phyloP scores from a whole-genome alignment of 64 coral and sea anemone genomes.

The Stichodactyla helianthus region DNA sequence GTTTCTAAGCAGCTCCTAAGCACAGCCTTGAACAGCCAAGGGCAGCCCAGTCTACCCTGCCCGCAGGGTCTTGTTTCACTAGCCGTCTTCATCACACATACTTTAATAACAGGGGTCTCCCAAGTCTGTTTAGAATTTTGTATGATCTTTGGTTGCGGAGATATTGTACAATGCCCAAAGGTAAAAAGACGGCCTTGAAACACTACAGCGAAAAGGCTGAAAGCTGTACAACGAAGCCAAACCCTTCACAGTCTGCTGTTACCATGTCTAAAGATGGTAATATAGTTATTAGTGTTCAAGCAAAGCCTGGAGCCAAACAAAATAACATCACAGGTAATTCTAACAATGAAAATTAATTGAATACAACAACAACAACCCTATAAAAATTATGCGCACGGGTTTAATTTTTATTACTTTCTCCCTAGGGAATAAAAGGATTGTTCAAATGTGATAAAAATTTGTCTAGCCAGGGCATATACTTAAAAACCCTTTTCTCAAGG shows the following conservation, averaged over 20 bases:
- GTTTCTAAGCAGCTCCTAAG: too few relatives aligned
- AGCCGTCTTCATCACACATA: neutral
- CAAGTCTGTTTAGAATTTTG: neutral
- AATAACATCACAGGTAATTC: slow-evolving; percentile 35
- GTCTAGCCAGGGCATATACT: too few relatives aligned
- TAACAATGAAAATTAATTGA: too few relatives aligned
- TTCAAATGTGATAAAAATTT: too few relatives aligned
- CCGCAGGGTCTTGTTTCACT: too few relatives aligned
- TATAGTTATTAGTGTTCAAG: slow-evolving; percentile 34
- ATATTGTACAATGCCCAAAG: neutral
- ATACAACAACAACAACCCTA: too few relatives aligned
- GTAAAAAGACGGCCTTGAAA: neutral
- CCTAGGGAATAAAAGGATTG: too few relatives aligned
- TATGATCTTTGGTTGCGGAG: neutral
- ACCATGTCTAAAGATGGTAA: slow-evolving; percentile 22
- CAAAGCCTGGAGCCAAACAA: slow-evolving; percentile 64
- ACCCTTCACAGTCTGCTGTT: neutral
- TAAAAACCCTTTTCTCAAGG: too few relatives aligned
- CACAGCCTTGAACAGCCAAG: too few relatives aligned
- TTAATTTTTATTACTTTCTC: too few relatives aligned
- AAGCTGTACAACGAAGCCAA: neutral
- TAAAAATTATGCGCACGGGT: too few relatives aligned
- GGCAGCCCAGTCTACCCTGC: too few relatives aligned
- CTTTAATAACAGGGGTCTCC: neutral
- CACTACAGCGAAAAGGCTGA: neutral